Base-by-base conservation (phyloP, 2,113 vertebrate genomes). In the Dicentrarchus labrax region DNA sequence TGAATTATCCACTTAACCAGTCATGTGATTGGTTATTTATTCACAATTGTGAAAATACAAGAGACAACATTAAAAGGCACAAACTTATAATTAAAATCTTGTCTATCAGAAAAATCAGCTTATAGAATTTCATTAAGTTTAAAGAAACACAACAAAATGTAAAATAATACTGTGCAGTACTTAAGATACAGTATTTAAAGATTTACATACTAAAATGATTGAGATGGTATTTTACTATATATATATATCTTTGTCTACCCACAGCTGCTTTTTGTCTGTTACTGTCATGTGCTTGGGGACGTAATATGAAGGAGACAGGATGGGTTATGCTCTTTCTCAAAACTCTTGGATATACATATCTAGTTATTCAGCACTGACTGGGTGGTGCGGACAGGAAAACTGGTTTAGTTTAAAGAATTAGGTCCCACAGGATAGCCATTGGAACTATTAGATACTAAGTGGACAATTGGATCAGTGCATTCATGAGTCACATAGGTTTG, bases 371-470 rank as follows among this genome's bases (percentile, higher is more conserved):
- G 30, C 17, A 19, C 38, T 69, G 41, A 39, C 17, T 67, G 68
- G 36, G 8, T 21, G 60, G 36, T 4, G 4, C 21, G 51, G 1
- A n/a, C 47, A 9, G 19, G 22, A 60, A 65, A 78, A 65, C 62
- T 74, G 22, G 59, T 45, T 82, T 48, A 9, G 13, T 21, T 65
- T 16, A 71, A 62, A 78, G 51, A 67, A 64, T 16, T 4, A 11
- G 30, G 15, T 61, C 45, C 45, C 43, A 4, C 15, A 30, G 30
- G 59, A 64, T 54, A 41, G 17, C 67, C 6, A 2, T 30, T 78
- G 45, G 48, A 56, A 13, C 24, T 57, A 19, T 65, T 85, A n/a
- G 17, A 72, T 59, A 15, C 61, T 57, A 76, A 85, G 45, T 80
- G 47, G 21, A 77, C 39, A 69, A 70, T 69, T 84, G 1, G 19